Base-by-base conservation (phyloP, 2,888 invertebrate species). In the Crioceris asparagi region DNA sequence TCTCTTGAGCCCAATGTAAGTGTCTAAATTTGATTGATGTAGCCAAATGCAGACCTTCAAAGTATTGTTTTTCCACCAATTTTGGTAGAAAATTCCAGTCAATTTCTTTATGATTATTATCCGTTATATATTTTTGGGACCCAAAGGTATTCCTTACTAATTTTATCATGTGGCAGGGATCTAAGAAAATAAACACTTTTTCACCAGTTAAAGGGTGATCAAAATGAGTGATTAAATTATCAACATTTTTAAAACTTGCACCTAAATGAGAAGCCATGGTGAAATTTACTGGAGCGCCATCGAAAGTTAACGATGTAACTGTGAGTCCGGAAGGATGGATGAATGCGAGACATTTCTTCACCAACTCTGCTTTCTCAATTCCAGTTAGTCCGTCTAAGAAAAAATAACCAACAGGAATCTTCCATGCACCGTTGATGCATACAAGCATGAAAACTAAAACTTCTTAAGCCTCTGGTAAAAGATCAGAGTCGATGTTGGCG, bases 121-220 rank as follows among this genome's bases (percentile, higher is more conserved):
- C 37, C 7, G 25, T 5, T 21, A 50, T 10, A 36, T 25, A 35
- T 39, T 41, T 41, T 17, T 38, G 19, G 12, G 17, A 32, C 8
- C 42, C 49, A 3, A 50, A 38, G 14, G 37, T 36, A 38, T 52
- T 54, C 33, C 52, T 35, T 10, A 45, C 35, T 8, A 53, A 35
- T 33, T 53, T 55, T 4, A 53, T 18, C 48, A 54, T 52, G 32
- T 52, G 53, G 25, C 44, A 45, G 10, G 47, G 39, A 43, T 52
- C 51, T 5, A 41, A 39, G 16, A 46, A 31, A 10, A 48, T 32
- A 39, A 40, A 52, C 27, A 46, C 30, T 18, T 39, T 31, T 17
- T 46, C 32, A 29, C 43, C 39, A 17, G 39, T 32, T 7, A 36
- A 10, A 5, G 39, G 35, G 16, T 39, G 35, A 5, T 7, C 7